Conservation (phyloP, 2,113 vertebrate species). For the Felis chaus region DNA sequence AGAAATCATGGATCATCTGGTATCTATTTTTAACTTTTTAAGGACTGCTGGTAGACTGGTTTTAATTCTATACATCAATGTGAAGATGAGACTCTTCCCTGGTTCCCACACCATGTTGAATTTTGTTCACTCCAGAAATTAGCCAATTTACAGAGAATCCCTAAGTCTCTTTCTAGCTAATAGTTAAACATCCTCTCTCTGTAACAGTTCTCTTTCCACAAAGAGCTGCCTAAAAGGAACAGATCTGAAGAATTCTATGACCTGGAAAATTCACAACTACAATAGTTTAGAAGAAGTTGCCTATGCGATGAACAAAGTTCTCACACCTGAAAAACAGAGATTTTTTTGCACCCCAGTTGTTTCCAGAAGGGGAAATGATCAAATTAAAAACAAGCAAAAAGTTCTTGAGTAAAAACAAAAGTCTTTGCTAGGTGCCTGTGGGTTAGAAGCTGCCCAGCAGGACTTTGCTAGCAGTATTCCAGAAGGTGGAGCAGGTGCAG, state of each 20-base stretch:
- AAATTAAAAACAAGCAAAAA: conserved; percentile 30
- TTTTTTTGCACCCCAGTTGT: neutral
- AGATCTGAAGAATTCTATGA: neutral
- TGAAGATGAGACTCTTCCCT: neutral
- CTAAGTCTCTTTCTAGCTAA: neutral
- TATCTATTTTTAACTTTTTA: neutral
- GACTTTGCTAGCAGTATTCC: neutral
- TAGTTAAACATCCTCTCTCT: neutral
- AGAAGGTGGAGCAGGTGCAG: neutral
- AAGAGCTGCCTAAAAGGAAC: neutral
- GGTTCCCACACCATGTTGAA: neutral
- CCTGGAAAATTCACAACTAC: neutral
- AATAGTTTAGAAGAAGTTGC: neutral
- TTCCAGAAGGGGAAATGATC: neutral
- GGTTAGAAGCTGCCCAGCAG: neutral
- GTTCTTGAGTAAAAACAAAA: neutral
- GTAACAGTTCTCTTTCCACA: neutral
- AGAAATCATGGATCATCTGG: neutral
- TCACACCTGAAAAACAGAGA: neutral
- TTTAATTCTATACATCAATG: neutral
- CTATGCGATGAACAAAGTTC: neutral
- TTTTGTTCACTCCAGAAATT: conserved; percentile 34
- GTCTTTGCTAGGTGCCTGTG: neutral
- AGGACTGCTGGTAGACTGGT: neutral
- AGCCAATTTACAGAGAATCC: neutral